phyloP scores from a whole-genome alignment of 2,113 vertebrate species.

The Mellivora capensis region DNA sequence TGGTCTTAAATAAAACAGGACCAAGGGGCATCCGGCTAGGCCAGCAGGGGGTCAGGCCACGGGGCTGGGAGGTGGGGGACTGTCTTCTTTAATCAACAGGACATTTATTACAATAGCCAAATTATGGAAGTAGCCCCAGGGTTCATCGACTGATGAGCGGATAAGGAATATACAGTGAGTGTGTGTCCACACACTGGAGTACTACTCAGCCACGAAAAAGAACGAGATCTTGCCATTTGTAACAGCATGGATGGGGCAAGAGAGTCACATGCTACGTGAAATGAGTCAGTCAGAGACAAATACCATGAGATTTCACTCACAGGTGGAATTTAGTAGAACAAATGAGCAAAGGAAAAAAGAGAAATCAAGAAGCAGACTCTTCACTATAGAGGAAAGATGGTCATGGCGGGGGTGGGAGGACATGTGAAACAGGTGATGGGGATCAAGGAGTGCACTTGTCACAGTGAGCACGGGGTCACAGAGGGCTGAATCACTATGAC shows the following conservation, averaged over 20 bases:
- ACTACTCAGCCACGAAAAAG: neutral
- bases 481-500: neutral
- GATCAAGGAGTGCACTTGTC: neutral
- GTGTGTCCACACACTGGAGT: neutral
- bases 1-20: neutral
- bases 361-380: neutral
- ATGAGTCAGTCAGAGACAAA: neutral
- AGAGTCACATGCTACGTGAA: neutral
- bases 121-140: neutral
- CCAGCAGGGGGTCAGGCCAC: fast-evolving
- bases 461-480: neutral
- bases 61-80: too few relatives aligned
- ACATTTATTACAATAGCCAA: neutral
- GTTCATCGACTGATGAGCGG: neutral
- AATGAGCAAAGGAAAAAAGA: neutral
- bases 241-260: neutral
- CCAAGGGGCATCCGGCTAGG: too few relatives aligned
- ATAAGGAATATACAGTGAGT: neutral
- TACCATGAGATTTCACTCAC: neutral
- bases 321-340: neutral
- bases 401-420: neutral
- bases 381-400: neutral
- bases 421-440: neutral
- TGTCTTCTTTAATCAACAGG: neutral
- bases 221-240: neutral